A percentile compares a stretch with the other conserved stretches of the same genome.
Evolutionary conservation across 2,113 vertebrate genomes (phyloP).

Genomic region (Percina caprodes): DNA sequence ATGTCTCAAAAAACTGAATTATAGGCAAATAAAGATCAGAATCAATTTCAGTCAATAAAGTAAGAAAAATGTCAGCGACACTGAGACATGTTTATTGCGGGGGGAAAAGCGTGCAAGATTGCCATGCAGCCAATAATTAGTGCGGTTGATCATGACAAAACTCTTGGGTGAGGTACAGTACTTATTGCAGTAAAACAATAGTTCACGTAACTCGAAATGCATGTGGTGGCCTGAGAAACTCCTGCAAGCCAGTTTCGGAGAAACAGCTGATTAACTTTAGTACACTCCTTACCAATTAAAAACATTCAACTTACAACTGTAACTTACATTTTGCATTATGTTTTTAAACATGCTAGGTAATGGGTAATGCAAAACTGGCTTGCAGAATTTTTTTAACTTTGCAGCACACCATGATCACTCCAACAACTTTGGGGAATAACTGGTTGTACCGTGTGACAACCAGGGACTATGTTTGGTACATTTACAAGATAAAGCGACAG

Average conservation of each 20-base stretch:
- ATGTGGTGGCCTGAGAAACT: conserved; percentile 1
- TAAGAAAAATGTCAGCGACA: not conserved
- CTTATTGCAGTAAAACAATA: conserved; percentile 58
- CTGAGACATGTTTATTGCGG: conserved; percentile 26
- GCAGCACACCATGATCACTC: conserved; percentile 19
- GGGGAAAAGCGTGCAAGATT: conserved; percentile 64
- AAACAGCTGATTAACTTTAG: not conserved
- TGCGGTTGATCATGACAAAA: conserved; percentile 34
- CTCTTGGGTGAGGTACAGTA: conserved; percentile 27
- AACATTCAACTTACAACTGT: not conserved
- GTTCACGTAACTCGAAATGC: conserved; percentile 68
- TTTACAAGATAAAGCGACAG: conserved; percentile 21
- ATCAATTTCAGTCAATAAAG: conserved; percentile 30
- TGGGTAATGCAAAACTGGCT: conserved; percentile 19
- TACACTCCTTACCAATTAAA: not conserved
- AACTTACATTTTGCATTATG: not conserved
- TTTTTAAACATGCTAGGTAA: not conserved
- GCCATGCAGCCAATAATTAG: conserved; percentile 73
- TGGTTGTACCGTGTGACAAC: conserved; percentile 7
- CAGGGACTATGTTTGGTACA: conserved; percentile 4
- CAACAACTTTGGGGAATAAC: not conserved
- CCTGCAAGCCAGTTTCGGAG: conserved; percentile 48
- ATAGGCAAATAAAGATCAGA: not conserved
- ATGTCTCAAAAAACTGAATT: conserved; percentile 19
- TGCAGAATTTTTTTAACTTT: conserved; percentile 35